A percentile compares a stretch with the other conserved stretches of the same genome.
These are phyloP conservation scores for Esox masquinongy DNA, from an alignment of 2,797 vertebrate genomes.

Conservation along the genomic window DNA sequence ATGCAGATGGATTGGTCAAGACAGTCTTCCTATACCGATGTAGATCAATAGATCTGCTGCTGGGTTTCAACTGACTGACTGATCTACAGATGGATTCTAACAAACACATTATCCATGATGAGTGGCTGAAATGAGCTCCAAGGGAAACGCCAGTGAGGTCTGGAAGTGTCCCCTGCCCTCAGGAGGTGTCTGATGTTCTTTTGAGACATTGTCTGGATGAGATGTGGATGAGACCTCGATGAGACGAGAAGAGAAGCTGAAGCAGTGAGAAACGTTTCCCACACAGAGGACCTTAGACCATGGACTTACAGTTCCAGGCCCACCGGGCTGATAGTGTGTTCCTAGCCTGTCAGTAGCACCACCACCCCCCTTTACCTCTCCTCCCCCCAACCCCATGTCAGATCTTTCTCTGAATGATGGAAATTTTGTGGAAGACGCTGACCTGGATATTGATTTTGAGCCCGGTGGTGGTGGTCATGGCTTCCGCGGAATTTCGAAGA, in stretches of 20 bases:
- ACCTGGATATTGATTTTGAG: conserved; percentile 97
- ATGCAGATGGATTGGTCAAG: conserved; percentile 82
- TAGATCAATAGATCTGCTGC: conserved; percentile 66
- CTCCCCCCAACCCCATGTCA: conserved; percentile 74
- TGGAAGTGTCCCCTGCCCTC: conserved; percentile 69
- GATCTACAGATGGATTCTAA: conserved; percentile 66
- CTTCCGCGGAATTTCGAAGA: conserved; percentile 89
- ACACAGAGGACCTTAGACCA: conserved; percentile 61
- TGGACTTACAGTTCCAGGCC: conserved; percentile 81
- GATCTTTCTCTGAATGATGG: conserved; percentile 92
- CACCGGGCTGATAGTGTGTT: conserved; percentile 78
- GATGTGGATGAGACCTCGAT: conserved; percentile 53
- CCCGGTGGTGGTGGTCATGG: conserved; percentile 85
- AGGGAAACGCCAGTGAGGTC: conserved; percentile 72
- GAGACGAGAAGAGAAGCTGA: conserved; percentile 45
- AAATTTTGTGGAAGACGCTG: conserved; percentile 98
- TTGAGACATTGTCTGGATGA: background rate
- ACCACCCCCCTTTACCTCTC: conserved; percentile 25
- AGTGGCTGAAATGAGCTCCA: conserved; percentile 82
- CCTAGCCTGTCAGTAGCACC: conserved; percentile 82
- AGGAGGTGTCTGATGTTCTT: conserved; percentile 72
- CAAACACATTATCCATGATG: conserved; percentile 59
- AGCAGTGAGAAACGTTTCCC: conserved; percentile 36
- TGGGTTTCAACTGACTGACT: conserved; percentile 73
- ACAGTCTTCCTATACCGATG: conserved; percentile 77